phyloP scores from a whole-genome alignment of 2,888 invertebrate species.

The Schrankia costaestrigalis region DNA sequence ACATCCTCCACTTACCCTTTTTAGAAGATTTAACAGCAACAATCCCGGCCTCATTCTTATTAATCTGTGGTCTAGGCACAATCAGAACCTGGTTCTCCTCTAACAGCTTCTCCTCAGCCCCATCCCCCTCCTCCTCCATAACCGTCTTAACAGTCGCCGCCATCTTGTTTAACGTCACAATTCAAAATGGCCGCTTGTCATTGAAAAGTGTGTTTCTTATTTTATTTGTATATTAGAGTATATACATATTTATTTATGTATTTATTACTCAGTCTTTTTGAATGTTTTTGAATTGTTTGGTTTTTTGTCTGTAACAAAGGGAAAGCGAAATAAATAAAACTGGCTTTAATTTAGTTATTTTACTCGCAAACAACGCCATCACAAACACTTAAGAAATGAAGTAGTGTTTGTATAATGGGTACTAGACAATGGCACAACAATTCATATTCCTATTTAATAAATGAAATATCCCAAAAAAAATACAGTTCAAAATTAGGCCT shows the following conservation, averaged over 20 bases:
- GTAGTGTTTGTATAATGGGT: too few relatives aligned
- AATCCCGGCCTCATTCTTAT: conserved; percentile 39
- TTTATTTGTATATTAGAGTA: conserved; percentile 18
- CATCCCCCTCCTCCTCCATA: conserved; percentile 53
- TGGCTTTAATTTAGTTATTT: too few relatives aligned
- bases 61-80: conserved; percentile 31
- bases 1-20: conserved; percentile 71
- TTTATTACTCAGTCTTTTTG: conserved; percentile 27
- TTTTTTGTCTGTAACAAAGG: conserved; percentile 28
- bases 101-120: conserved; percentile 61
- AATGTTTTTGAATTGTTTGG: conserved; percentile 34
- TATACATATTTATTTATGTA: conserved; percentile 35
- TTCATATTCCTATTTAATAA: too few relatives aligned
- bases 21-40: conserved; percentile 64
- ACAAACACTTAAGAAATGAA: too few relatives aligned
- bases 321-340: neutral
- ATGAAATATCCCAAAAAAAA: too few relatives aligned
- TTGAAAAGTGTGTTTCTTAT: conserved; percentile 8
- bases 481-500: too few relatives aligned
- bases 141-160: conserved; percentile 46
- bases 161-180: conserved; percentile 48
- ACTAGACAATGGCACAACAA: too few relatives aligned
- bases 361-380: too few relatives aligned
- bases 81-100: conserved; percentile 45
- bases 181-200: conserved; percentile 41